Conservation (phyloP, 1,140 invertebrate species). For the Tenebrio molitor region DNA sequence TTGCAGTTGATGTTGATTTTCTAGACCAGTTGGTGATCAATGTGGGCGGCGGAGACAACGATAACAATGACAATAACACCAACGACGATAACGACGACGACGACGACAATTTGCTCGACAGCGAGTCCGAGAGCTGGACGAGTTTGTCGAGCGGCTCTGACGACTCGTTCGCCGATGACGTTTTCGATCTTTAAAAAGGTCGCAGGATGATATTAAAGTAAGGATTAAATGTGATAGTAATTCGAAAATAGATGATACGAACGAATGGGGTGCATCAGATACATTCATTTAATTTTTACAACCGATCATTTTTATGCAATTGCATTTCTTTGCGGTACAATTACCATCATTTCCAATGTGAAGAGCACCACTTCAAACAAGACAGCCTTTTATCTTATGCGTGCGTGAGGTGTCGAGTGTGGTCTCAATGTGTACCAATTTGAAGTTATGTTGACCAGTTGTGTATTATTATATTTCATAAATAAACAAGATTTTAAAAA, state of each 20-base stretch:
- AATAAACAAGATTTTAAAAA: conserved; percentile 24
- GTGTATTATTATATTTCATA: conserved; percentile 40
- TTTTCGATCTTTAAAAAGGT: conserved; percentile 10
- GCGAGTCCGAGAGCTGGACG: conserved; percentile 47
- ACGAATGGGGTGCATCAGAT: neutral
- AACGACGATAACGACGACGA: conserved; percentile 66
- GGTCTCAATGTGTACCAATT: conserved; percentile 5
- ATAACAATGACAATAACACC: conserved; percentile 69
- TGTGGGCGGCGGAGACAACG: conserved; percentile 42
- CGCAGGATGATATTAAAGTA: conserved; percentile 11
- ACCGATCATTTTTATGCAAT: neutral
- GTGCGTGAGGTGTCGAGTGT: neutral
- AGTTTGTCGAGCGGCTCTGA: conserved; percentile 47
- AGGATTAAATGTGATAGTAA: conserved; percentile 30
- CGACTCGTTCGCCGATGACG: conserved; percentile 39
- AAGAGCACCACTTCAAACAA: no score
- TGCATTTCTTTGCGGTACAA: neutral
- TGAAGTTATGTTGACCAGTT: conserved; percentile 15
- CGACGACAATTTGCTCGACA: conserved; percentile 52
- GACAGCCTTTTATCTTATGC: no score
- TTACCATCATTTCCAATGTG: neutral
- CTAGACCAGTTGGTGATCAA: conserved; percentile 26
- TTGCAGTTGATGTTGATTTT: conserved; percentile 35
- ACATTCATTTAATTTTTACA: neutral
- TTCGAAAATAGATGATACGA: conserved; percentile 16